Evolutionary conservation across 1,140 invertebrate genomes (phyloP).

Genomic region (Neoseiulus cucumeris): DNA sequence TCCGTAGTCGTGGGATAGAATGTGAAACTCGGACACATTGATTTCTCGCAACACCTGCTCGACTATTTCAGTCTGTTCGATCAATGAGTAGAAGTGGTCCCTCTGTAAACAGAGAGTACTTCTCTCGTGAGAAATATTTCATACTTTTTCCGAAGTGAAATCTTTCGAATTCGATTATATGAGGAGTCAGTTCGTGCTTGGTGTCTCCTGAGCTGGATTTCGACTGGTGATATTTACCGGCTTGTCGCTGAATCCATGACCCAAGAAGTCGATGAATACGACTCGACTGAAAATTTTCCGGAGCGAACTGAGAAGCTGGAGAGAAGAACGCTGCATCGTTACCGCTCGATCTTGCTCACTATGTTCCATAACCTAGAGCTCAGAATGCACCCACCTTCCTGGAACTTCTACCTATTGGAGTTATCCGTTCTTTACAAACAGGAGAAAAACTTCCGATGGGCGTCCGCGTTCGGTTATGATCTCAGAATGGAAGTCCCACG

Average conservation of each 20-base stretch:
- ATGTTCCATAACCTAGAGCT: too few species aligned
- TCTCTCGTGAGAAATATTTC: not conserved
- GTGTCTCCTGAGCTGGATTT: too few species aligned
- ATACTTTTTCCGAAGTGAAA: not conserved
- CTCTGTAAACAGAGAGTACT: too few species aligned
- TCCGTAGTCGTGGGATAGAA: constrained; percentile 29
- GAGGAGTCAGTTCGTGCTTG: too few species aligned
- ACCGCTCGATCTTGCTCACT: too few species aligned
- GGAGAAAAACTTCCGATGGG: too few species aligned
- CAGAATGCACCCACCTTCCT: too few species aligned
- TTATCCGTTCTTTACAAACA: too few species aligned
- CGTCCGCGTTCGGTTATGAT: too few species aligned
- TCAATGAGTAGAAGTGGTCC: constrained; percentile 24
- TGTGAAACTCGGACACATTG: constrained; percentile 19
- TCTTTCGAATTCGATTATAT: too few species aligned
- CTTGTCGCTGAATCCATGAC: constrained; percentile 29
- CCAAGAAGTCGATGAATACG: constrained; percentile 26
- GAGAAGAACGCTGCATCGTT: not conserved
- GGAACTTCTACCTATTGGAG: too few species aligned
- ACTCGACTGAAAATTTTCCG: constrained; percentile 23
- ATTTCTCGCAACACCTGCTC: constrained; percentile 19
- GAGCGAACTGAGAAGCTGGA: constrained; percentile 21
- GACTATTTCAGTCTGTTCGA: constrained; percentile 26
- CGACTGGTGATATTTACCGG: constrained; percentile 22
- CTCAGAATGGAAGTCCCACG: too few species aligned